Evolutionary conservation across 2,113 vertebrate species (phyloP), one percentile per base, ranked within the genome.

Genomic region (Pseudolaguvia tuberculata): DNA sequence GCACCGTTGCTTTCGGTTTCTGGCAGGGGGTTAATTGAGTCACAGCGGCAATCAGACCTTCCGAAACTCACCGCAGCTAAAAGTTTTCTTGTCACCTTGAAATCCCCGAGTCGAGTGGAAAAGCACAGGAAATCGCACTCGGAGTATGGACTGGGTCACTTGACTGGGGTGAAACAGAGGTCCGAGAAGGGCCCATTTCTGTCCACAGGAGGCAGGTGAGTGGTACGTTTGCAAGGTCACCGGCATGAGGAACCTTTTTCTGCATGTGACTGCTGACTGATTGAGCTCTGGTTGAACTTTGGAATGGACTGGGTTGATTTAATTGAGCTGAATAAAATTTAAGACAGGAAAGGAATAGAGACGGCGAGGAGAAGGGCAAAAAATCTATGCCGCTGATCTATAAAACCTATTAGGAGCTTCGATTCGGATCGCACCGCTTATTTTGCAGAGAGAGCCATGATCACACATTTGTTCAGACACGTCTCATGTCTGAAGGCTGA

Each of bases 281-380:
- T 88, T 84, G 81, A 77, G 82, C 84, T 89, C 83, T 84, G 72
- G 62, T 78, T 47, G 57, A 88, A 88, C 84, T 86, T 84, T 56
- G 31, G 70, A 79, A 81, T 85, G 84, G 53, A 85, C 79, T 67
- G 70, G 85, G 85, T 86, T 86, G 86, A 89, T 88, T 91, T 89
- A 90, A 90, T 90, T 88, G 87, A 89, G 85, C 87, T 86, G 87
- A 90, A 88, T 90, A 89, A 87, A 89, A 90, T 83, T 87, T 86
- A 89, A 89, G 86, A 85, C 84, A 87, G 88, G 84, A 87, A 29
- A 86, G 76, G 83, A 88, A 88, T 86, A 80, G 86, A 87, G 86
- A 86, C 84, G 71, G 21, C 11, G 51, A 47, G n/a, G 23, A 11
- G 25, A 25, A 84, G 86, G 85, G 45, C 58, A 81, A 84, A 87